Conservation (phyloP, 1,140 invertebrate species). For the Diorhabda carinulata region DNA sequence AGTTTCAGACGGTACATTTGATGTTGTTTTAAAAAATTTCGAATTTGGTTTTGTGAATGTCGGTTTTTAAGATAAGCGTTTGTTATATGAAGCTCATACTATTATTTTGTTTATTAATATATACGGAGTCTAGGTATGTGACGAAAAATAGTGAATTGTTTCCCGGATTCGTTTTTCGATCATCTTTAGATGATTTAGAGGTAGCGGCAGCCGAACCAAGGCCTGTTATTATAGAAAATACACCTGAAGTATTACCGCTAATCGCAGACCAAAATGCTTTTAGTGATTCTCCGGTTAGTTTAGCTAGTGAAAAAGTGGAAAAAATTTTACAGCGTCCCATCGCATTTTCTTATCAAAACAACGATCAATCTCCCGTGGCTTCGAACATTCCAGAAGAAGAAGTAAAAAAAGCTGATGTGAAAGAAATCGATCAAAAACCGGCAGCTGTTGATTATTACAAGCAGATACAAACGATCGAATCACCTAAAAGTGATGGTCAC, state of each 20-base stretch:
- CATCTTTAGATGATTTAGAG: constrained; percentile 22
- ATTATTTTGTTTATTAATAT: neutral
- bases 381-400: constrained; percentile 9
- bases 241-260: constrained; percentile 25
- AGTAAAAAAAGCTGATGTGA: constrained; percentile 7
- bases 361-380: neutral
- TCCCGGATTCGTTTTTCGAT: neutral
- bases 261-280: constrained; percentile 12
- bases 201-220: constrained; percentile 32
- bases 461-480: constrained; percentile 12
- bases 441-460: constrained; percentile 27
- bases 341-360: constrained; percentile 35
- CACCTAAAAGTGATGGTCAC: constrained; percentile 4
- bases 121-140: neutral
- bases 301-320: constrained; percentile 34
- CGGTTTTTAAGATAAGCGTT: neutral
- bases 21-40: neutral
- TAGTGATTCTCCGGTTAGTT: constrained; percentile 22
- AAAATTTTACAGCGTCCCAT: constrained; percentile 33
- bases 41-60: neutral
- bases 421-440: constrained; percentile 21
- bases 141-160: neutral
- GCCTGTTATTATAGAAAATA: constrained; percentile 29
- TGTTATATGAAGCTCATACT: neutral
- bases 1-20: neutral